These are phyloP conservation scores for Leptothorax acervorum DNA, from an alignment of 2,888 invertebrate species.

Conservation along the genomic window DNA sequence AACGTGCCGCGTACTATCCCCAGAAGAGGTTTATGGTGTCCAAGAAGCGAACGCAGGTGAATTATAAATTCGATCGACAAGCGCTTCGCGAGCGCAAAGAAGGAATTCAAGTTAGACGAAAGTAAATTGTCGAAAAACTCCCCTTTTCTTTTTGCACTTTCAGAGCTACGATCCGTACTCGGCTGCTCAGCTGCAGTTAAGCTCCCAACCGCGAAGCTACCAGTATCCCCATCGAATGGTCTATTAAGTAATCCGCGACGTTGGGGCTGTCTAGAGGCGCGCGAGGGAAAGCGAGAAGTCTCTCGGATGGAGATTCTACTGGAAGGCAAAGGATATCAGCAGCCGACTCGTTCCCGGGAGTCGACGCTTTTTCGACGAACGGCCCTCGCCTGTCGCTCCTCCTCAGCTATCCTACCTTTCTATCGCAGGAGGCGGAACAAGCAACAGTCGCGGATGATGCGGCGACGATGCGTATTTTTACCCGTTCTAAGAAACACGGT, in stretches of 20 bases:
- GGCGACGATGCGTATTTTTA: slow-evolving; percentile 27
- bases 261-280: background rate
- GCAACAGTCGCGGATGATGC: slow-evolving; percentile 43
- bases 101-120: background rate
- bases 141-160: slow-evolving; percentile 24
- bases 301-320: slow-evolving; percentile 25
- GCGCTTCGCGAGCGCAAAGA: background rate
- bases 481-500: slow-evolving; percentile 63
- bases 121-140: background rate
- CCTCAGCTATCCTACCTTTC: slow-evolving; percentile 54
- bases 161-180: slow-evolving; percentile 81
- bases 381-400: slow-evolving; percentile 45
- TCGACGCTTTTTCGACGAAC: slow-evolving; percentile 35
- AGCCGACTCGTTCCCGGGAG: slow-evolving; percentile 38
- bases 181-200: slow-evolving; percentile 77
- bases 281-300: background rate
- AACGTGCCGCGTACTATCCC: slow-evolving; percentile 75
- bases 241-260: slow-evolving; percentile 71
- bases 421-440: slow-evolving; percentile 41
- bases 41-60: slow-evolving; percentile 82
- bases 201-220: slow-evolving; percentile 79
- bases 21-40: slow-evolving; percentile 82
- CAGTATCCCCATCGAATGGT: slow-evolving; percentile 80
- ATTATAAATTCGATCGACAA: background rate
- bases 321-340: slow-evolving; percentile 19